Conservation (phyloP, 2,797 vertebrate species). For the Anguilla anguilla region DNA sequence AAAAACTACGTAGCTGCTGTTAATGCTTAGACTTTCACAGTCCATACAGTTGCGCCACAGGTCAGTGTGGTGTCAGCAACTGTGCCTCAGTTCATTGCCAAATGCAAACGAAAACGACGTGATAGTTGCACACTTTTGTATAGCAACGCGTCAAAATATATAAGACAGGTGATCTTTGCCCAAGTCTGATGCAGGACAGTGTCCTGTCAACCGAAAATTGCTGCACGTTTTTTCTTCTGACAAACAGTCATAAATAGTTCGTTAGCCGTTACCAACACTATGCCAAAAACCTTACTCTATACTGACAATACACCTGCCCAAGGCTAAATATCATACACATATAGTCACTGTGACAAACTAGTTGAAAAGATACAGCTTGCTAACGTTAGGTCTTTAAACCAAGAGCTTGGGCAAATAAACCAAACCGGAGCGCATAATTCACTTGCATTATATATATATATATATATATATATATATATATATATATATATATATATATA, state of each 20-base stretch:
- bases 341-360: background rate
- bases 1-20: background rate
- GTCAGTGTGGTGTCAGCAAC: background rate
- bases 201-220: background rate
- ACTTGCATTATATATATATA: background rate
- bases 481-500: background rate
- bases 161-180: constrained; percentile 27
- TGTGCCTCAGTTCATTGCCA: background rate
- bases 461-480: background rate
- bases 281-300: background rate
- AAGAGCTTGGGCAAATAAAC: background rate
- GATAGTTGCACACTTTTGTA: constrained; percentile 18
- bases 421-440: background rate
- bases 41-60: background rate
- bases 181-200: background rate
- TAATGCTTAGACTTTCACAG: background rate
- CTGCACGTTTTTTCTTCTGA: background rate
- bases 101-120: constrained; percentile 13
- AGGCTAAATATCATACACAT: constrained; percentile 8
- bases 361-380: background rate
- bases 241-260: background rate
- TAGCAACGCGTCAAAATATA: constrained; percentile 19
- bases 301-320: background rate
- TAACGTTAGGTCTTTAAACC: background rate
- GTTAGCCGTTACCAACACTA: constrained; percentile 15